Base-by-base conservation (phyloP, 2,113 vertebrate genomes). In the Siphamia tubifer region DNA sequence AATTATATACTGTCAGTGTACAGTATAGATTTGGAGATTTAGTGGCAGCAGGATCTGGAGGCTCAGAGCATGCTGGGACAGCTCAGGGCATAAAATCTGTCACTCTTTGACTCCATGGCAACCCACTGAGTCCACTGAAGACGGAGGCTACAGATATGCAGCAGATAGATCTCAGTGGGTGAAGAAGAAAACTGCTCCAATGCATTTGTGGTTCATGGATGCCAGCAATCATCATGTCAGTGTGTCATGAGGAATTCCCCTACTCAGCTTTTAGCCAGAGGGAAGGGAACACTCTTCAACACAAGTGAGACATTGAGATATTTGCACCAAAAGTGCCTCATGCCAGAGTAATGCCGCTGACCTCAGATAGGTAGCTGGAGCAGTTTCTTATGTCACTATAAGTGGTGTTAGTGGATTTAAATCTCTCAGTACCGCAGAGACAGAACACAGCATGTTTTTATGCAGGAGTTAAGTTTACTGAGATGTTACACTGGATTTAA, bases 191-290 rank as follows among this genome's bases (percentile, higher is more conserved):
- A 42, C 44, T 28, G 65, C 69, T 68, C 19, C 21, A 38, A 79
- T 68, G 68, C 71, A 32, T 61, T 69, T 63, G 17, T 53, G 69
- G 23, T 31, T 53, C 64, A 44, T 13, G 48, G 35, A 84, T 71
- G 81, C 70, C 79, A 81, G 45, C 68, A 47, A 80, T 81, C 78
- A 73, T 81, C 71, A 68, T 56, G 68, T 81, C 74, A 78, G 40
- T 9, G 36, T 58, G 61, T 74, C 63, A 63, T 12, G 9, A 27
- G 49, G 65, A 68, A 75, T 58, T 60, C 44, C 66, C 23, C 49
- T 42, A 52, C 35, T 60, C 57, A 47, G 65, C 61, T 54, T 60
- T 58, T 54, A 73, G 69, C 83, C 69, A 7, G 64, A 75, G 45
- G 60, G 73, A 47, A 68, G 21, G 16, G 8, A 63, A 23, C 58